These are phyloP conservation scores for Pteruthius melanotis DNA, from an alignment of 2,113 vertebrate genomes.

Conservation along the genomic window DNA sequence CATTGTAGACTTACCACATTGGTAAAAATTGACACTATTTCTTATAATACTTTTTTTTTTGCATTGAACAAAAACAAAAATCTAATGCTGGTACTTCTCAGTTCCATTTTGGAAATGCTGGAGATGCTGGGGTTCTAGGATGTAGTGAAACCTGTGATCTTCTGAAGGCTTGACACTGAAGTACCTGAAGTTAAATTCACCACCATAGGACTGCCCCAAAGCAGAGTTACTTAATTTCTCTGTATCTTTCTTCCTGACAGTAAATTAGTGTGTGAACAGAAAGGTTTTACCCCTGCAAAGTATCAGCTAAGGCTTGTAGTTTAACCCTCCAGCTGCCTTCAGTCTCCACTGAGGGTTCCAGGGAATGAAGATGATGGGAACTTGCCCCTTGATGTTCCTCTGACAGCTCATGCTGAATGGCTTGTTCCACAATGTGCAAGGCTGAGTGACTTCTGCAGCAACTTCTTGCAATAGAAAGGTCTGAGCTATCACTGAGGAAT, in stretches of 20 bases:
- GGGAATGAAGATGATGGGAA: neutral
- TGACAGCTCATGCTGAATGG: neutral
- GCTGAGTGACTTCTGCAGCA: neutral
- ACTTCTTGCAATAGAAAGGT: neutral
- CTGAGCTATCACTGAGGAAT: neutral
- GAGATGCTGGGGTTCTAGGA: neutral
- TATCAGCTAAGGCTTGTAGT: neutral
- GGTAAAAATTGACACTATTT: neutral
- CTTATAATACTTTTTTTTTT: neutral
- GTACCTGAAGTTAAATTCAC: neutral
- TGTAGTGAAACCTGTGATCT: neutral
- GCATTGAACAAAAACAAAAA: no score
- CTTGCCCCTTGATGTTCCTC: neutral
- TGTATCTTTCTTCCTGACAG: neutral
- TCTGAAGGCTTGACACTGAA: neutral
- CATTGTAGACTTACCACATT: neutral
- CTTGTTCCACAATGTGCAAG: neutral
- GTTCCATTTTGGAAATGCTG: neutral
- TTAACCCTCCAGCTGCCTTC: neutral
- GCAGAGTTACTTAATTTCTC: neutral
- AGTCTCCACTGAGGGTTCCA: neutral
- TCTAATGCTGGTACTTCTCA: neutral
- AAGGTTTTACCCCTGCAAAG: neutral
- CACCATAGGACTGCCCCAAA: fast-evolving
- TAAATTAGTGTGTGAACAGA: neutral